Evolutionary conservation across 2,797 vertebrate species (phyloP).

Genomic region (Galagoides demidoff): DNA sequence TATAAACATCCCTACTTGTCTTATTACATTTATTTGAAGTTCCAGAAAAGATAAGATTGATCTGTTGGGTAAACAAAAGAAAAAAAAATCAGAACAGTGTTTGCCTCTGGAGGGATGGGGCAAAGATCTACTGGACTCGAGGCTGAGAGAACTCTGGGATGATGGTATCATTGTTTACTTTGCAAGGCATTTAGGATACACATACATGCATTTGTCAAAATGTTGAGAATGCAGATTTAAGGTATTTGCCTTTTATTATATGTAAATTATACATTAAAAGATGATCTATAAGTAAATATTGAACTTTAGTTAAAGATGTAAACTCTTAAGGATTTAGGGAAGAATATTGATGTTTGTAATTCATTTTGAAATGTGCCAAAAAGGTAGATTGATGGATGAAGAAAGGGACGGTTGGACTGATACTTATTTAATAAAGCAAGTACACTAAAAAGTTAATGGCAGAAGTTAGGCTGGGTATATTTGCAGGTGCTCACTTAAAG

Average conservation of each 20-base stretch:
- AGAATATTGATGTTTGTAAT: not conserved
- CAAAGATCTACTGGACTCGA: not conserved
- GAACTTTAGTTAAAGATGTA: not conserved
- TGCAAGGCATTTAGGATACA: not conserved
- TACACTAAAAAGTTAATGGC: not conserved
- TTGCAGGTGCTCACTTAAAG: not conserved
- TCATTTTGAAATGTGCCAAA: conserved; percentile 11
- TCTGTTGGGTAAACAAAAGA: not conserved
- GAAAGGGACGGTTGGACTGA: not conserved
- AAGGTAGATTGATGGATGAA: not conserved
- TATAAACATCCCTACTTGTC: not conserved
- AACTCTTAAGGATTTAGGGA: not conserved
- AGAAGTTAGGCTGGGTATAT: not conserved
- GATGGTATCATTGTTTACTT: not conserved
- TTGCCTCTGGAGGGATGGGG: not conserved
- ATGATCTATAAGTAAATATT: conserved; percentile 38
- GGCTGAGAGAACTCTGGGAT: conserved; percentile 9
- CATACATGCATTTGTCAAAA: not conserved
- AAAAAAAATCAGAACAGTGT: not conserved
- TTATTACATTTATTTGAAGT: conserved; percentile 16
- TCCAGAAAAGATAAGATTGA: not conserved
- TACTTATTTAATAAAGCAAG: not conserved
- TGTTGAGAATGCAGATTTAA: not conserved
- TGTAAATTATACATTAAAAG: not conserved
- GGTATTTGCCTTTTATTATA: not conserved